Evolutionary conservation across 2,888 invertebrate species (phyloP).

Genomic region (Incurvaria masculella): DNA sequence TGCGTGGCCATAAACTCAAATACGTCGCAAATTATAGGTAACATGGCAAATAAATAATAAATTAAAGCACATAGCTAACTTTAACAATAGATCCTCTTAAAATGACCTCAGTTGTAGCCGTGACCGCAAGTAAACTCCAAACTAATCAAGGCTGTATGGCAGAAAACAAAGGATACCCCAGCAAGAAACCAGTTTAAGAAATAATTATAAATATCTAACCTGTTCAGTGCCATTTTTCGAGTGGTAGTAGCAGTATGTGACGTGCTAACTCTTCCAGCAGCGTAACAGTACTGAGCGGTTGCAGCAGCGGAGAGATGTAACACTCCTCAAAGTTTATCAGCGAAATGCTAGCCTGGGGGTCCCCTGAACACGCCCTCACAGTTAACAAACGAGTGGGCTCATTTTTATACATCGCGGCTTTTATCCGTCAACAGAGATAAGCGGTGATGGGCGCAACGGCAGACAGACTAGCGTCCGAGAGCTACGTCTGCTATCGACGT

Average conservation of each 20-base stretch:
- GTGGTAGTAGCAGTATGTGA: background rate
- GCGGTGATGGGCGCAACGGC: slow-evolving; percentile 42
- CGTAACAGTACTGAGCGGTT: slow-evolving; percentile 25
- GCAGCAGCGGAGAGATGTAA: slow-evolving; percentile 20
- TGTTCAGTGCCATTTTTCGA: slow-evolving; percentile 4
- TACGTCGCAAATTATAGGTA: no score
- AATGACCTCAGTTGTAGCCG: no score
- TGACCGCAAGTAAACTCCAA: no score
- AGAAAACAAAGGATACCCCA: no score
- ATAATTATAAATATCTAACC: slow-evolving; percentile 1
- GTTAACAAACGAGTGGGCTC: slow-evolving; percentile 44
- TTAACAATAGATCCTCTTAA: no score
- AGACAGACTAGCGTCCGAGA: slow-evolving; percentile 44
- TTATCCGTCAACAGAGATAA: slow-evolving; percentile 45
- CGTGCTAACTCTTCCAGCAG: slow-evolving; percentile 18
- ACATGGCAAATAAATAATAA: no score
- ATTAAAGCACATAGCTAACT: no score
- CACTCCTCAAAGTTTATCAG: background rate
- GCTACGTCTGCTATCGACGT: slow-evolving; percentile 58
- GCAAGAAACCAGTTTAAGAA: background rate
- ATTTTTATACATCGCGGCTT: slow-evolving; percentile 27
- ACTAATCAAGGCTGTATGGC: no score
- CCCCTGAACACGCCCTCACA: slow-evolving; percentile 42
- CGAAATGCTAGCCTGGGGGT: background rate
- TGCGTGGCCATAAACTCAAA: no score